Conservation (phyloP, 2,888 invertebrate genomes). For the Rhamphomyia laevipes region DNA sequence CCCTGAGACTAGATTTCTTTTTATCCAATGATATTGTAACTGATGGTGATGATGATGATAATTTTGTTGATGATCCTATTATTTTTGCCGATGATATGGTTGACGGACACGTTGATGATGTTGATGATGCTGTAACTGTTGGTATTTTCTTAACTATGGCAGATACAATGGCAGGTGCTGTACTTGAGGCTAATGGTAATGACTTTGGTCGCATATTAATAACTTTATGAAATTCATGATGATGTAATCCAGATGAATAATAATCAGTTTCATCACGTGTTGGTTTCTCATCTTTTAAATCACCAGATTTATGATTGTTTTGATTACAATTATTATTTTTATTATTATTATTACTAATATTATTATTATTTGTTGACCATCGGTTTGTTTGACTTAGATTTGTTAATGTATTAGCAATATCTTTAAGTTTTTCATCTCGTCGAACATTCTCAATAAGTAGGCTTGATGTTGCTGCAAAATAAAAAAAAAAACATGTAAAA, state of each 20-base stretch:
- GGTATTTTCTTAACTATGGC: slow-evolving; percentile 39
- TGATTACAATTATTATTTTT: slow-evolving; percentile 22
- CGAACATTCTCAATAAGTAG: slow-evolving; percentile 38
- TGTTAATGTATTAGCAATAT: slow-evolving; percentile 73
- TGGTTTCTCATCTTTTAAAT: slow-evolving; percentile 23
- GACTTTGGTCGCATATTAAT: slow-evolving; percentile 33
- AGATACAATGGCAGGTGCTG: slow-evolving; percentile 38
- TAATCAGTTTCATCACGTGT: slow-evolving; percentile 38
- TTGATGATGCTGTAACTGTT: slow-evolving; percentile 23
- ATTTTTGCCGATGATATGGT: background rate
- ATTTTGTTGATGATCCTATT: slow-evolving; percentile 5
- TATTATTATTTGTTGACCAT: slow-evolving; percentile 43
- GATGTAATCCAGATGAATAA: slow-evolving; percentile 13
- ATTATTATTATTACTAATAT: slow-evolving; percentile 27
- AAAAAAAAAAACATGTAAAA: too few relatives aligned
- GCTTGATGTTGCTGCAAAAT: slow-evolving; percentile 28
- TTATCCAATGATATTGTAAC: slow-evolving; percentile 6
- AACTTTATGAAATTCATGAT: slow-evolving; percentile 9
- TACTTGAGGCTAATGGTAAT: slow-evolving; percentile 35
- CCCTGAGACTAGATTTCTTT: slow-evolving; percentile 25
- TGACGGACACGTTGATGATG: slow-evolving; percentile 14
- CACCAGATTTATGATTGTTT: slow-evolving; percentile 15
- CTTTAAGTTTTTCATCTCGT: slow-evolving; percentile 63
- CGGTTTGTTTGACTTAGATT: slow-evolving; percentile 46
- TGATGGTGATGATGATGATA: background rate